These are phyloP conservation scores for Chaetodon trifasciatus DNA, from an alignment of 2,797 vertebrate species.

Conservation along the genomic window DNA sequence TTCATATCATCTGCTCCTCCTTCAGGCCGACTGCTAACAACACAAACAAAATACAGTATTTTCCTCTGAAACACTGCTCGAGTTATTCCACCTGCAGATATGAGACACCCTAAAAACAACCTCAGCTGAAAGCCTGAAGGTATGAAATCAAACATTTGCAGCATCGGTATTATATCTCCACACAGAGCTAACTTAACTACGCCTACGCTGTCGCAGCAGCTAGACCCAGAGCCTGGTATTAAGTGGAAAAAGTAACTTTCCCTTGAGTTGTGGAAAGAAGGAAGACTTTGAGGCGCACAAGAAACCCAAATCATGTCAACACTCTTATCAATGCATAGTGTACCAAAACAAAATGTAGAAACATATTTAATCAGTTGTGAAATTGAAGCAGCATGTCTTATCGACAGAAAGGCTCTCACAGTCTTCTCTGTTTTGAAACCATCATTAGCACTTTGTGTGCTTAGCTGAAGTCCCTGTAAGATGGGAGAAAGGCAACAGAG, in stretches of 20 bases:
- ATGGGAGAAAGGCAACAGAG: conserved; percentile 20
- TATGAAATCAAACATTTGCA: conserved; percentile 4
- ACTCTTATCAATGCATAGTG: not conserved
- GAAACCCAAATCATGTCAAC: conserved; percentile 7
- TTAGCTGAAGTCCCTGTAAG: conserved; percentile 25
- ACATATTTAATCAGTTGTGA: conserved; percentile 33
- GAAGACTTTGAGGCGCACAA: conserved; percentile 11
- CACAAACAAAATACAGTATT: not conserved
- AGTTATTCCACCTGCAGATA: conserved; percentile 18
- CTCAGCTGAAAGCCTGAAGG: not conserved
- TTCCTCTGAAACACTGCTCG: not conserved
- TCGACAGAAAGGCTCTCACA: conserved; percentile 12
- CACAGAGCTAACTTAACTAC: conserved; percentile 3
- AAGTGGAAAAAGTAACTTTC: conserved; percentile 14
- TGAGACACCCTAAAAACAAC: not conserved
- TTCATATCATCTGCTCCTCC: not conserved
- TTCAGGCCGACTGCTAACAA: not conserved
- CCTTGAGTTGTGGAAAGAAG: not conserved
- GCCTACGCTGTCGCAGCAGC: conserved; percentile 18
- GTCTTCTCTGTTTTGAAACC: conserved; percentile 32
- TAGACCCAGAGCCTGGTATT: conserved; percentile 4
- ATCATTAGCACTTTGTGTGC: conserved; percentile 45
- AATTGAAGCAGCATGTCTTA: conserved; percentile 26
- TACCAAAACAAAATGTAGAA: not conserved
- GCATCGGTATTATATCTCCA: conserved; percentile 8